These are phyloP conservation scores for Acrocera orbiculus DNA, from an alignment of 2,888 invertebrate genomes.

Conservation along the genomic window DNA sequence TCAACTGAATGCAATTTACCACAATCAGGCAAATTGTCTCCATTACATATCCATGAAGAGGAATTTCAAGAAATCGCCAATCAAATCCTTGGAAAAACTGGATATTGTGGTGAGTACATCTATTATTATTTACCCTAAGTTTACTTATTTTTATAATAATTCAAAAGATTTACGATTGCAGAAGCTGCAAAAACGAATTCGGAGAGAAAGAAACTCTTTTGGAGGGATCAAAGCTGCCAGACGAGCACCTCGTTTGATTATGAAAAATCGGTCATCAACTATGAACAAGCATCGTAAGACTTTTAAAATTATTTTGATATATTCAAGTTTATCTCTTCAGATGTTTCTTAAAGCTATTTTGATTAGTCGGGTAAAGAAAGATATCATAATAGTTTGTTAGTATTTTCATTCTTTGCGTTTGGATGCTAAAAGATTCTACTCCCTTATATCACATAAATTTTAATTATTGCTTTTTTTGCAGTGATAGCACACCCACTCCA, in stretches of 20 bases:
- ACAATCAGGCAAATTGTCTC: no score
- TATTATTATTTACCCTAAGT: neutral
- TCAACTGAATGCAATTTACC: neutral
- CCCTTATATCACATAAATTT: no score
- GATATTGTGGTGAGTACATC: slow-evolving; percentile 25
- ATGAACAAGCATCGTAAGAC: slow-evolving; percentile 12
- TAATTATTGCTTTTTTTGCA: no score
- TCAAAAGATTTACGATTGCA: slow-evolving; percentile 29
- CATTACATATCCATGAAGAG: slow-evolving; percentile 9
- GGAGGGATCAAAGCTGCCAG: slow-evolving; percentile 12
- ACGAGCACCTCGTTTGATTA: slow-evolving; percentile 23
- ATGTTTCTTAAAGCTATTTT: no score
- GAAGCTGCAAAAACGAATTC: slow-evolving; percentile 26
- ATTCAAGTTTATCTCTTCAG: no score
- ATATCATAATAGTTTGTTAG: no score
- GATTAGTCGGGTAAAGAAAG: no score
- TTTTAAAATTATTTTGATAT: no score
- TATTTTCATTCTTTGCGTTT: no score
- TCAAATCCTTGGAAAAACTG: slow-evolving; percentile 21
- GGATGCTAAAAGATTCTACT: no score
- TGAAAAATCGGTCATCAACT: slow-evolving; percentile 21
- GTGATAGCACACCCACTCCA: slow-evolving; percentile 21
- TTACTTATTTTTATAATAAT: neutral
- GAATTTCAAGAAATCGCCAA: slow-evolving; percentile 16
- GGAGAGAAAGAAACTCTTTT: slow-evolving; percentile 8